Evolutionary conservation across 2,888 invertebrate species (phyloP).

Genomic region (Anthophora plumipes): DNA sequence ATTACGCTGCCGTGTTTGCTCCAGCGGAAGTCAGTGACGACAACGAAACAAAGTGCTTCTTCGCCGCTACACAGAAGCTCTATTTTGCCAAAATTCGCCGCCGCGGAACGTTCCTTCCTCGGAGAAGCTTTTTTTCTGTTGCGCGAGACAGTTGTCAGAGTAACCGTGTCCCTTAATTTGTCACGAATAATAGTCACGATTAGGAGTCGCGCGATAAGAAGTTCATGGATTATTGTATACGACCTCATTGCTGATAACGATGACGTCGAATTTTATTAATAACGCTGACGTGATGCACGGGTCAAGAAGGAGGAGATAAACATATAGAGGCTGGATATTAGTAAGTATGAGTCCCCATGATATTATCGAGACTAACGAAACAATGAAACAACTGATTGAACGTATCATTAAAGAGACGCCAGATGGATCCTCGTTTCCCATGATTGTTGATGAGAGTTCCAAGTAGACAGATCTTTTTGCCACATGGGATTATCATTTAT

Average conservation of each 20-base stretch:
- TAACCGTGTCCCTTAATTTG: neutral
- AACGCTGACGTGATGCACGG: slow-evolving; percentile 28
- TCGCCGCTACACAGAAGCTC: slow-evolving; percentile 31
- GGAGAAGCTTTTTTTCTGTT: neutral
- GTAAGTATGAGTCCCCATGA: neutral
- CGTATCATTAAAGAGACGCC: neutral
- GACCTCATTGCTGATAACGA: slow-evolving; percentile 39
- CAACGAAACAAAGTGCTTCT: slow-evolving; percentile 59
- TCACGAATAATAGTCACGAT: slow-evolving; percentile 1
- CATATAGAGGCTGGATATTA: slow-evolving; percentile 14
- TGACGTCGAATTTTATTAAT: slow-evolving; percentile 39
- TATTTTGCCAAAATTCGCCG: slow-evolving; percentile 40
- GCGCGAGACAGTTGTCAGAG: too few relatives aligned
- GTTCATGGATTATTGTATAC: neutral
- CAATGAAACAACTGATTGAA: neutral
- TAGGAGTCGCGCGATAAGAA: slow-evolving; percentile 3
- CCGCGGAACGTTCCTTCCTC: slow-evolving; percentile 5
- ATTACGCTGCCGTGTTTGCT: neutral
- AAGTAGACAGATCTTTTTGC: neutral
- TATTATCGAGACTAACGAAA: neutral
- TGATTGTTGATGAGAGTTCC: neutral
- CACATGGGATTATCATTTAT: neutral
- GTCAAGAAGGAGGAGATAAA: neutral
- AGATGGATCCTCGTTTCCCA: neutral
- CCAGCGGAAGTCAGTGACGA: slow-evolving; percentile 19